These are phyloP conservation scores for Paramormyrops kingsleyae DNA, from an alignment of 2,113 vertebrate genomes.

Conservation along the genomic window DNA sequence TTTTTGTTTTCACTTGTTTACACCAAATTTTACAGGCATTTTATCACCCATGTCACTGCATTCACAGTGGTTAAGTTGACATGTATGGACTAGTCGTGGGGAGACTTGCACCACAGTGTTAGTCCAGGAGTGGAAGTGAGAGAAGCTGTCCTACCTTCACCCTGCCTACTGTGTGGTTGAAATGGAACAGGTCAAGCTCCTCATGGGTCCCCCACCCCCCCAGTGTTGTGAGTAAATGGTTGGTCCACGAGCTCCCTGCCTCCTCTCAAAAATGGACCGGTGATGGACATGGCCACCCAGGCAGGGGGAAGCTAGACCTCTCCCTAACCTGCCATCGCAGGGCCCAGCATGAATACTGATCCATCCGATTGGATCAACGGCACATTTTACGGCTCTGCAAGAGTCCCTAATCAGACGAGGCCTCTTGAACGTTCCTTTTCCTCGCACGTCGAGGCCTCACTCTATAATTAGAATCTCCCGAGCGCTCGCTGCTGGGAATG, in stretches of 20 bases:
- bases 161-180: background rate
- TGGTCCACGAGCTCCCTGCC: background rate
- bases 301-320: background rate
- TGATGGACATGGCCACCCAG: background rate
- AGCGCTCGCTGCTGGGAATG: constrained; percentile 14
- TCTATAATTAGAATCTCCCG: constrained; percentile 39
- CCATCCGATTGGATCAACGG: constrained; percentile 35
- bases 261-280: background rate
- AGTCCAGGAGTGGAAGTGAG: background rate
- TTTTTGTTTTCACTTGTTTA: background rate
- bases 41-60: background rate
- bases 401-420: constrained; percentile 38
- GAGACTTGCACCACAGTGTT: background rate
- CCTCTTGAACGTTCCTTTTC: constrained; percentile 31
- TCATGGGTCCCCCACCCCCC: background rate
- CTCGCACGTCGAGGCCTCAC: constrained; percentile 28
- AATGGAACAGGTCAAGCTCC: background rate
- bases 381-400: constrained; percentile 33
- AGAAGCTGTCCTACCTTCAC: background rate
- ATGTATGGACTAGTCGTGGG: background rate
- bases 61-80: background rate
- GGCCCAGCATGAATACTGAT: constrained; percentile 3
- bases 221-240: background rate
- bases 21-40: background rate
- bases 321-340: background rate